Evolutionary conservation across 2,888 invertebrate genomes (phyloP), one percentile per base, ranked within the genome.

Genomic region (Chloroclystis v-ata): DNA sequence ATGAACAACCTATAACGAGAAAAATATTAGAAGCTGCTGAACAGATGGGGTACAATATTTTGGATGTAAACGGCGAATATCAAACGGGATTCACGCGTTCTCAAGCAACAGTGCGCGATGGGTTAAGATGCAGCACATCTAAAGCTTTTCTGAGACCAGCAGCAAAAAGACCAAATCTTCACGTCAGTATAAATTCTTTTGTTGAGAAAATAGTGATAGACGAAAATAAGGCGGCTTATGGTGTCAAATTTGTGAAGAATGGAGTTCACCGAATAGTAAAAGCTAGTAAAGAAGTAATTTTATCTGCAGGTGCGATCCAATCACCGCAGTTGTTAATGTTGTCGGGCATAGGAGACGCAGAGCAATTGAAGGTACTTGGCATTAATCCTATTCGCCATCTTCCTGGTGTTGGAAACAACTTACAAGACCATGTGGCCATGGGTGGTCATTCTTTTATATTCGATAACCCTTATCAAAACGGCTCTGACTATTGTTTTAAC

Each of bases 281-380:
- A 52, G 94, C 93, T 0, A 89, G 85, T 6, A 91, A 90, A 61
- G 97, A 97, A 78, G 91, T 98, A 0, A 93, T 98, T 52, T 72
- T 98, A 28, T 93, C 95, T 11, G 95, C 95, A 0, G 98, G 97
- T 1, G 79, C 95, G 0, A 89, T 97, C 54, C 94, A 94, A 66
- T 92, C 95, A 1, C 96, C 97, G 0, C 96, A 97, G 69, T 64
- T 97, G 11, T 83, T 97, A 25, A 94, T 96, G 95, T 71, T 97
- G 30, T 95, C 96, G 1, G 97, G 97, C 0, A 89, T 96, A 8
- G 95, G 95, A 2, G 92, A 94, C 0, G 78, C 78, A 3, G 77
- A 89, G 6, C 91, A 94, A 65, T 80, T 95, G 2, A 73, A 84
- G 40, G 85, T 91, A 33, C 63, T 90, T 14, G 90, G 89, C 0